Percentiles rank a stretch among this genome's conserved stretches.
Conservation (phyloP, 2,797 vertebrate species). For the Poecilia gillii region DNA sequence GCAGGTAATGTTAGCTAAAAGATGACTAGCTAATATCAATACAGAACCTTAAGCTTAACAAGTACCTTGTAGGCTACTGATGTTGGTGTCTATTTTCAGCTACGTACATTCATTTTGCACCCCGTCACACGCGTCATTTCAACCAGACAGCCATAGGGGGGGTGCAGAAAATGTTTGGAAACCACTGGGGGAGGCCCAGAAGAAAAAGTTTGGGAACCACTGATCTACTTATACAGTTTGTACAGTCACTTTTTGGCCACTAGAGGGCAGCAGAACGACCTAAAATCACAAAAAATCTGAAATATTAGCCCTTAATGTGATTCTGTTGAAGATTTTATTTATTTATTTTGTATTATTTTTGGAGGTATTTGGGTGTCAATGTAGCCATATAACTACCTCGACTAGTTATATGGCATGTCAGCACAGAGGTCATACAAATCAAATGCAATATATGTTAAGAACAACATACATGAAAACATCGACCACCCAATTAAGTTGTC, state of each 20-base stretch:
- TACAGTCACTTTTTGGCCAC: not conserved
- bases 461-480: not conserved
- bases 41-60: too few species aligned
- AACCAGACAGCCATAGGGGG: too few species aligned
- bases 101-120: too few species aligned
- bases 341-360: not conserved
- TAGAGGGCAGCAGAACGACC: conserved; percentile 2
- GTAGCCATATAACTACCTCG: not conserved
- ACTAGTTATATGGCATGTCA: not conserved
- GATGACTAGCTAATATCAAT: too few species aligned
- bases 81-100: too few species aligned
- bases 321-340: not conserved
- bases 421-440: not conserved
- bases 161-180: too few species aligned
- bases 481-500: not conserved
- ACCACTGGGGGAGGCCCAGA: too few species aligned
- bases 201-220: too few species aligned
- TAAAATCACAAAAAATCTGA: not conserved
- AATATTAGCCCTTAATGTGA: not conserved
- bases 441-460: not conserved
- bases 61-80: too few species aligned
- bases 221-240: not conserved
- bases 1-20: too few species aligned
- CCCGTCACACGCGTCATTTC: too few species aligned
- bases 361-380: not conserved